Evolutionary conservation across 2,888 invertebrate genomes (phyloP), one percentile per base, ranked within the genome.

Genomic region (Platerodrilus igneus): DNA sequence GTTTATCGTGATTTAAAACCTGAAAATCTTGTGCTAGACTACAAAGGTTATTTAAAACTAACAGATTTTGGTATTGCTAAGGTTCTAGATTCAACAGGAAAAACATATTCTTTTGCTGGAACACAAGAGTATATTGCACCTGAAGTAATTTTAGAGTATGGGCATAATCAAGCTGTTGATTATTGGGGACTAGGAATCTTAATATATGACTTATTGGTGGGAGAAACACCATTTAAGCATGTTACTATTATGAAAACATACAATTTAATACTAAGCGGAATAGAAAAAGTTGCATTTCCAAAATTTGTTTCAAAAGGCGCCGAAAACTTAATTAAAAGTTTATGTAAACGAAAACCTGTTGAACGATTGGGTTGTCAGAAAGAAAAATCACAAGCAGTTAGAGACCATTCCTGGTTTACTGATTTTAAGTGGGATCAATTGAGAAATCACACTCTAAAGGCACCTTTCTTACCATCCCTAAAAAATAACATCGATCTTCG

Each of bases 31-130:
- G 81, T 95, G 75, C 71, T 95, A 3, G 90, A 90, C 53, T 71
- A 74, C 28, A 73, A 79, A 37, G 95, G 95, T 40, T 93, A 92
- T 58, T 78, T 92, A 30, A 95, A 94, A 76, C 70, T 95, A 80
- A 86, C 86, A 16, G 94, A 94, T 67, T 95, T 95, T 67, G 94
- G 94, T 7, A 94, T 94, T 65, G 91, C 93, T 10, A 93, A 94
- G 66, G 78, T 81, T 55, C 76, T 95, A 41, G 76, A 82, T 0
- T 71, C 77, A 2, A 83, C 86, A 38, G 76, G 79, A 41, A 92
- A 91, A 68, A 93, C 94, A 0, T 93, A 89, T 80, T 94, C 94
- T 0, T 94, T 95, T 68, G 94, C 93, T 32, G 95, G 94, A 7
- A 95, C 94, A 0, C 93, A 93, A 0, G 91, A 93, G 63, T 89